Evolutionary conservation across 2,888 invertebrate species (phyloP).

Genomic region (Ophion obscuratus): DNA sequence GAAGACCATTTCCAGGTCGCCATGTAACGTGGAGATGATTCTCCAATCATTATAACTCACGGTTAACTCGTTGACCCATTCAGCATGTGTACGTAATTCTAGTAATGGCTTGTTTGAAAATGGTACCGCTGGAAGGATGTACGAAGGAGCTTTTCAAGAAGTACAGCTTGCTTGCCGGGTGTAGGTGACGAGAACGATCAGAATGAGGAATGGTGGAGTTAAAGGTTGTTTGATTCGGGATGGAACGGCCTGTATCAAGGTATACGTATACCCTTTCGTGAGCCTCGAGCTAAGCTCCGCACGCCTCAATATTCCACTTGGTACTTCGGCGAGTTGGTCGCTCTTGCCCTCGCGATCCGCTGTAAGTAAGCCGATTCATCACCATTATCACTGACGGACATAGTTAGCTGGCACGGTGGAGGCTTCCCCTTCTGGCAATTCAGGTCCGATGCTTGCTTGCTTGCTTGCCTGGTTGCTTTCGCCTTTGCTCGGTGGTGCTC

Average conservation of each 20-base stretch:
- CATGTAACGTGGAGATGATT: no score
- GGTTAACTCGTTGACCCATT: no score
- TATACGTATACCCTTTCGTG: conserved; percentile 37
- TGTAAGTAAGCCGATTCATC: conserved; percentile 79
- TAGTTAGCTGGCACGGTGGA: conserved; percentile 74
- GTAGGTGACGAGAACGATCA: no score
- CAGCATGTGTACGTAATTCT: no score
- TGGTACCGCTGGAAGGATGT: no score
- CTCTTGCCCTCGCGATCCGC: conserved; percentile 55
- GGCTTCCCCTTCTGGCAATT: conserved; percentile 71
- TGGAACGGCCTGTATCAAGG: conserved; percentile 20
- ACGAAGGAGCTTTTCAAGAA: no score
- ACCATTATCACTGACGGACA: conserved; percentile 80
- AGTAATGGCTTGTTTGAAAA: no score
- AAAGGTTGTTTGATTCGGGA: neutral
- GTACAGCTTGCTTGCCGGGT: no score
- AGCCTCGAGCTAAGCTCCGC: conserved; percentile 58
- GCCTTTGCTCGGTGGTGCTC: conserved; percentile 35
- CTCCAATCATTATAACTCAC: no score
- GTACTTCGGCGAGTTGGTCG: conserved; percentile 45
- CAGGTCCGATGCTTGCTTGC: conserved; percentile 44
- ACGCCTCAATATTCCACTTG: conserved; percentile 63
- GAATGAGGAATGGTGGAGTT: neutral
- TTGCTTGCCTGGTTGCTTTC: conserved; percentile 29
- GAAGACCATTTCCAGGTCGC: no score